phyloP scores from a whole-genome alignment of 2,113 vertebrate species.

The Phycodurus eques region DNA sequence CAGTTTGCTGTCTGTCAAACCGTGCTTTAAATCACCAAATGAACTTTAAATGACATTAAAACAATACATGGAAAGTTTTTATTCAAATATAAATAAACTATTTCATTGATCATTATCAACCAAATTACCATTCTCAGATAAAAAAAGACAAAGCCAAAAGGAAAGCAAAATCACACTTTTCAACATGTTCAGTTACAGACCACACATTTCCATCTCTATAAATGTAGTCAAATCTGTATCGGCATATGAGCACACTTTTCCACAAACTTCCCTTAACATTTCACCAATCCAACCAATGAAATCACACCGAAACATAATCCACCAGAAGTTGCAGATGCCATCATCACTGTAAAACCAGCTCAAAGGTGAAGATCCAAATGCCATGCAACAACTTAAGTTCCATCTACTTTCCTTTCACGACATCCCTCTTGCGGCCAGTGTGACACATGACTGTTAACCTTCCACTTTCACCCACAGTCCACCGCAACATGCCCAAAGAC shows the following conservation, averaged over 20 bases:
- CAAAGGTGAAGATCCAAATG: neutral
- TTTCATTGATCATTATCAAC: neutral
- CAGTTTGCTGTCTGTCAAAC: no score
- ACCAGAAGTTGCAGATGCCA: neutral
- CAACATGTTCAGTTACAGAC: neutral
- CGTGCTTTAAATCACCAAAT: neutral
- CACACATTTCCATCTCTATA: neutral
- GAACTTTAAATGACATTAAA: neutral
- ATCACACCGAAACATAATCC: neutral
- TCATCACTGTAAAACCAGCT: neutral
- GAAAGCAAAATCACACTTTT: neutral
- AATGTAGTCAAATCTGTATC: neutral
- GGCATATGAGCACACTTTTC: neutral
- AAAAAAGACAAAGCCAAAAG: neutral
- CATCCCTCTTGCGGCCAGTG: conserved; percentile 7
- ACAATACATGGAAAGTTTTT: neutral
- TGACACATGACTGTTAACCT: conserved; percentile 22
- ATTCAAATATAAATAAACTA: neutral
- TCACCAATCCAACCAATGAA: neutral
- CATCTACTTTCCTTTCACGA: neutral
- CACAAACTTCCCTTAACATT: neutral
- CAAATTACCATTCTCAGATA: neutral
- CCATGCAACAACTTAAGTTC: neutral
- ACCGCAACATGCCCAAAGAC: conserved; percentile 76
- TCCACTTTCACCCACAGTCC: conserved; percentile 62